Base-by-base conservation (phyloP, 2,113 vertebrate species). In the Diglossa brunneiventris region DNA sequence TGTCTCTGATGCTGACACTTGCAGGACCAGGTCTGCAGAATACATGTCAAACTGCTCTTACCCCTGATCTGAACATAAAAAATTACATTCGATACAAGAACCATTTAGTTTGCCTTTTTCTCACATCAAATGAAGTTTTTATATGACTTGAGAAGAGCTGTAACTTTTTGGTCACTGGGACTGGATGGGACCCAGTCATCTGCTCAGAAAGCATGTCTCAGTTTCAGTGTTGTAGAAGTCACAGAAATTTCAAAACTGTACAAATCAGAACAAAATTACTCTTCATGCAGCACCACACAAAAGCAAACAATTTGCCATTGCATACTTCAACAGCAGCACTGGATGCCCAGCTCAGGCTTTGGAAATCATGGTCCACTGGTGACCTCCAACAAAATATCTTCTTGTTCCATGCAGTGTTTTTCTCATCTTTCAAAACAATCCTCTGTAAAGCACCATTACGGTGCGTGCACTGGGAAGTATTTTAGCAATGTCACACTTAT, bases 1-100 rank as follows among this genome's bases (percentile, higher is more conserved):
- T 1, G 0, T 28, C n/a, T 79, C 47, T 35, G 23, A 20, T 15
- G 8, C 1, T 28, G 30, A 77, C 13, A 23, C 10, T 37, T 39
- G 37, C 9, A 22, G 49, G 17, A 55, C 15, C 35, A 77, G 3
- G 26, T 31, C 59, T 77, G 64, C 49, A 87, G 44, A 87, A 84
- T 8, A 26, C 18, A 26, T 0, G 1, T 33, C 41, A 75, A 27
- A 53, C 50, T 74, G 28, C 26, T 68, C 77, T 52, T 17, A 69
- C 8, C 13, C 7, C 37, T 47, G 14, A 61, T 19, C 13, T 28
- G 14, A 69, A 35, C 13, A 9, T 28, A n/a, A 52, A 62, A 53
- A 47, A 23, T 33, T 33, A 24, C 12, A 8, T 46, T 13, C 24
- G 8, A 26, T 41, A 18, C 41, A n/a, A 76, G 22, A 76, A 15